Conservation (phyloP, 2,888 invertebrate genomes). For the Frankliniella fusca region DNA sequence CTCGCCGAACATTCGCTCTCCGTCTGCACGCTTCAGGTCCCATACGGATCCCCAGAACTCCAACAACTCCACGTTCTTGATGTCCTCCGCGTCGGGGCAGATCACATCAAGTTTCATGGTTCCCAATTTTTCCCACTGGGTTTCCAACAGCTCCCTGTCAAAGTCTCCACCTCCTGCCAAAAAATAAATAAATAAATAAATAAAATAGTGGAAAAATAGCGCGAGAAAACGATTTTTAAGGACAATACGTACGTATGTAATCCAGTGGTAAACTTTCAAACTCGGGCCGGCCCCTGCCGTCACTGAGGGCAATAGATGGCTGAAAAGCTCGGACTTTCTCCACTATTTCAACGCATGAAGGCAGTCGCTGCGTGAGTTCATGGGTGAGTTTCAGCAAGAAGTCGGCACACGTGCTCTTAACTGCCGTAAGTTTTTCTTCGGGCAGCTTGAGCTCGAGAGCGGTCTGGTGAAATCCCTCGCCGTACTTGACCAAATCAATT, state of each 20-base stretch:
- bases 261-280: background rate
- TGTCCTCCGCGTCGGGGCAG: background rate
- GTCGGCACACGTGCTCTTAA: background rate
- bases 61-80: background rate
- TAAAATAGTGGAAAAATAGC: background rate
- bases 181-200: slow-evolving; percentile 29
- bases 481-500: background rate
- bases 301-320: background rate
- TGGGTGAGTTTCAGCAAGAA: background rate
- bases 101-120: background rate
- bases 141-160: background rate
- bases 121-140: background rate
- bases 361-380: background rate
- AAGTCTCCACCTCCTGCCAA: background rate
- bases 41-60: background rate
- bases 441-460: background rate
- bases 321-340: background rate
- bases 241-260: background rate
- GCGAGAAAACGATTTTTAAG: background rate
- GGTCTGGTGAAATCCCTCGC: background rate
- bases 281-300: background rate
- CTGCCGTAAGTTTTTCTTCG: background rate
- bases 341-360: background rate
- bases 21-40: background rate
- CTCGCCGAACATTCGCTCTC: background rate